A percentile compares a stretch with the other conserved stretches of the same genome.
Evolutionary conservation across 2,113 vertebrate genomes (phyloP).

Genomic region (Zootoca vivipara): DNA sequence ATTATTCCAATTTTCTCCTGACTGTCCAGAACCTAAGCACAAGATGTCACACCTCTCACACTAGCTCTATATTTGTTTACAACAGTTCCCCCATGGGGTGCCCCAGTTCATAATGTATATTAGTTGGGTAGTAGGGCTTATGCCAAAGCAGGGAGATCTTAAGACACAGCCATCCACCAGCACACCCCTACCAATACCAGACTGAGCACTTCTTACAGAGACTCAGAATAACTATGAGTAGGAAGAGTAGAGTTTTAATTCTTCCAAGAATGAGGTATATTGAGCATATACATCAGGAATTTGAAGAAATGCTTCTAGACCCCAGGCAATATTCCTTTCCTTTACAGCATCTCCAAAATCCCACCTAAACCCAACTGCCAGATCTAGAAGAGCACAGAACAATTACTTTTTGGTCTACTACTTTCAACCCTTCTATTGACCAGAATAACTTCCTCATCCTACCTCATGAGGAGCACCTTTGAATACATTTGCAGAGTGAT

Average conservation of each 20-base stretch:
- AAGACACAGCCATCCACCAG: not conserved
- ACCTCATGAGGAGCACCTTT: constrained; percentile 84
- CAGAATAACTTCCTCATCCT: not conserved
- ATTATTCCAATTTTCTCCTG: not conserved
- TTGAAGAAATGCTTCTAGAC: not conserved
- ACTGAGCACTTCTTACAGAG: not conserved
- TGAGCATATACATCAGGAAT: rapidly evolving
- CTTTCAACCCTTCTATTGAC: not conserved
- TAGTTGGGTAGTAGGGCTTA: not conserved
- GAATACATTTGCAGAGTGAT: constrained; percentile 80
- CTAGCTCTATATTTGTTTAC: not conserved
- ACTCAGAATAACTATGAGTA: not conserved
- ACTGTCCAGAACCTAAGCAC: not conserved
- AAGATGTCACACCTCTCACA: not conserved
- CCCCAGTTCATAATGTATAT: too few relatives aligned
- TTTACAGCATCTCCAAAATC: not conserved
- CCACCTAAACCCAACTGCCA: rapidly evolving
- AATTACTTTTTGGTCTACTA: not conserved
- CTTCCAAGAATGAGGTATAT: not conserved
- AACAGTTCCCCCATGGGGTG: not conserved
- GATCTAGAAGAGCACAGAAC: rapidly evolving
- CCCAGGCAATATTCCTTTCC: not conserved
- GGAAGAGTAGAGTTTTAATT: not conserved
- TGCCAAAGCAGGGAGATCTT: not conserved
- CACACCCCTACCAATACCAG: too few relatives aligned